Evolutionary conservation across 2,797 vertebrate species (phyloP).

Genomic region (Coregonus ussuriensis): DNA sequence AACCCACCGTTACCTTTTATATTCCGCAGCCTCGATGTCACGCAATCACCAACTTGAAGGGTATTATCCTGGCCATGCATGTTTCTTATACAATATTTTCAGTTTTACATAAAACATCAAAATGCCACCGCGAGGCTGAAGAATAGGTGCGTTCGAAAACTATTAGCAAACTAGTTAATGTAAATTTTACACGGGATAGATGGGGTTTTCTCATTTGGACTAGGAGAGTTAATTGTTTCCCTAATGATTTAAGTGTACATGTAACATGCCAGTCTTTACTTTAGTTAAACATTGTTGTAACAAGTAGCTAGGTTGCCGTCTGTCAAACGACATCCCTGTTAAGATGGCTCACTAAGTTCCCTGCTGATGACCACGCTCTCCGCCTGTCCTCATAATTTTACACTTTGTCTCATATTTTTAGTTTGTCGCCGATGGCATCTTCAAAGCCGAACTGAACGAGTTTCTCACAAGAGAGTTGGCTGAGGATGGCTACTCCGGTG

Average conservation of each 20-base stretch:
- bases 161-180: not conserved
- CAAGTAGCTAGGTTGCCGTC: not conserved
- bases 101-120: not conserved
- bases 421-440: slow-evolving; percentile 98
- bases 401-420: slow-evolving; percentile 83
- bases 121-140: not conserved
- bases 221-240: too few species aligned
- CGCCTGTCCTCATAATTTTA: not conserved
- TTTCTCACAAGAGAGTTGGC: slow-evolving; percentile 96
- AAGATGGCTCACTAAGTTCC: not conserved
- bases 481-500: slow-evolving; percentile 97
- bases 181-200: not conserved
- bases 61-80: not conserved
- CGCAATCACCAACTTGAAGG: not conserved
- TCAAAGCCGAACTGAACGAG: slow-evolving; percentile 98
- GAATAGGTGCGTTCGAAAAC: not conserved
- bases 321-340: not conserved
- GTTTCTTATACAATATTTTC: not conserved
- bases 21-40: not conserved
- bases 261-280: not conserved
- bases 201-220: too few species aligned
- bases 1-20: not conserved
- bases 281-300: not conserved
- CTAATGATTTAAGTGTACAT: not conserved
- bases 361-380: not conserved